Evolutionary conservation across 2,797 vertebrate species (phyloP), one percentile per base, ranked within the genome.

Genomic region (Thalassophryne amazonica): DNA sequence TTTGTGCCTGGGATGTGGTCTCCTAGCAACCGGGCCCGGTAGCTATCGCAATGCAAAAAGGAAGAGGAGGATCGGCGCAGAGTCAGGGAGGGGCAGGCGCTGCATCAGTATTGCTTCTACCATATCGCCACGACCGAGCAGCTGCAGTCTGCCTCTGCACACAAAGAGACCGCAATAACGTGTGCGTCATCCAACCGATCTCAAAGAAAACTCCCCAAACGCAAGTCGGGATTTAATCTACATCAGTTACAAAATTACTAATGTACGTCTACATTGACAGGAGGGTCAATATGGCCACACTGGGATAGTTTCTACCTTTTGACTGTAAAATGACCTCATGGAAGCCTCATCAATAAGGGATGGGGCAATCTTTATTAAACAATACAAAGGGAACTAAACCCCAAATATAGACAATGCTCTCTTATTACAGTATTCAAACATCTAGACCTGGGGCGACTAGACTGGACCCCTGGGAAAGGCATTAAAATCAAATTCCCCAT

Each of bases 21-120:
- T 89, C 96, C 91, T 96, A 95, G 95, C 95, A 98, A 98, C 95
- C 83, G 70, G 85, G 78, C 86, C 80, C 74, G 78, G 91, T 93
- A 96, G 92, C 94, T 92, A 91, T 90, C 76, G 78, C 76, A 87
- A 76, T 80, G 68, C 76, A 86, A n/a, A 81, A 75, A 76, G 75
- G 73, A 80, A 83, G 81, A 82, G 73, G 78, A 82, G 83, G 84
- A 86, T 86, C 86, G 64, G 77, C 60, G 73, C 84, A 85, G 77
- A 81, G 80, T 80, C 71, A 64, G 85, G 82, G 76, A 86, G 80
- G 87, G 86, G 85, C 56, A 66, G 83, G 77, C 76, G 67, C 78
- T 86, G 84, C 81, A 92, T 90, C 89, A 91, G 86, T 86, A 83
- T 77, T 57, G 68, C 20, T 65, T 77, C 80, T 64, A 81, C 76